Evolutionary conservation across 1,140 invertebrate species (phyloP).

Genomic region (Drosophila oshimai): DNA sequence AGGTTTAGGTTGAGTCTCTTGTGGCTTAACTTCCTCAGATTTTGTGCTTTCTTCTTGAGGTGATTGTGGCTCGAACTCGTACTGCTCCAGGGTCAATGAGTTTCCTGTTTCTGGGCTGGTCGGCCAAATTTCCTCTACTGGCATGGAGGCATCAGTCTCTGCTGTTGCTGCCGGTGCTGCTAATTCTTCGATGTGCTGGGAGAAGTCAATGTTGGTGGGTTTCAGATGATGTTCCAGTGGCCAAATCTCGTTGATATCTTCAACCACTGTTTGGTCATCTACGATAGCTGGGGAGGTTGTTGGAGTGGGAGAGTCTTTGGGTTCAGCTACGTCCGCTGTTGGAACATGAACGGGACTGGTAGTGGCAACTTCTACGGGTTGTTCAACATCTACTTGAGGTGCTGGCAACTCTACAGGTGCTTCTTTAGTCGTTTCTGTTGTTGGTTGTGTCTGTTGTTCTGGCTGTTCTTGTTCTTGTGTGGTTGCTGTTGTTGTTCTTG

Average conservation of each 20-base stretch:
- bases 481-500: slow-evolving; percentile 42
- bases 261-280: slow-evolving; percentile 34
- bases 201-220: slow-evolving; percentile 77
- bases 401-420: slow-evolving; percentile 79
- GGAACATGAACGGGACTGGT: slow-evolving; percentile 77
- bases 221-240: slow-evolving; percentile 71
- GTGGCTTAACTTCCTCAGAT: slow-evolving; percentile 1
- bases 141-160: slow-evolving; percentile 38
- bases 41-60: slow-evolving; percentile 15
- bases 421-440: slow-evolving; percentile 66
- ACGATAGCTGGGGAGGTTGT: slow-evolving; percentile 12
- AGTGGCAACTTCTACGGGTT: slow-evolving; percentile 70
- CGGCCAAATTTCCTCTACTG: slow-evolving; percentile 74
- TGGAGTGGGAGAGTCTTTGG: slow-evolving; percentile 15
- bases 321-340: slow-evolving; percentile 55
- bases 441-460: slow-evolving; percentile 57
- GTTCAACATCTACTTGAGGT: slow-evolving; percentile 81
- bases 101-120: slow-evolving; percentile 72
- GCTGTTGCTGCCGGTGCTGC: slow-evolving; percentile 6
- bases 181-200: slow-evolving; percentile 54
- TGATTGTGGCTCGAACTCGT: slow-evolving; percentile 61
- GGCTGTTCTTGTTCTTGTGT: slow-evolving; percentile 60
- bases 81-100: slow-evolving; percentile 59
- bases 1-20: slow-evolving; percentile 4
- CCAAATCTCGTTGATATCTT: slow-evolving; percentile 80